phyloP scores from a whole-genome alignment of 2,113 vertebrate genomes.

The Perca fluviatilis region DNA sequence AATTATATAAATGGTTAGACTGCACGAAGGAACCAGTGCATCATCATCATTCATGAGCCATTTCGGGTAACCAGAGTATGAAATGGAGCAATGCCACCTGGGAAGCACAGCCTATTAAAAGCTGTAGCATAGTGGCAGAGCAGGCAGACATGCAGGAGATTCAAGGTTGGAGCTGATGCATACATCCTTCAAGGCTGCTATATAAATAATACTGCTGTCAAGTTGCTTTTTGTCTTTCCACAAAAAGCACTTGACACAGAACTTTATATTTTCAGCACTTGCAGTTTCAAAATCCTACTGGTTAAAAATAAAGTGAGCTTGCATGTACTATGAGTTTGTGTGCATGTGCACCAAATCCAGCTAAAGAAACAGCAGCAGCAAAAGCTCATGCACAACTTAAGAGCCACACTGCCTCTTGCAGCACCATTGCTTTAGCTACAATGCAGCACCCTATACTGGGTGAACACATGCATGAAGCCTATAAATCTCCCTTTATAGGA shows the following conservation, averaged over 20 bases:
- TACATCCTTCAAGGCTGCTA: constrained; percentile 48
- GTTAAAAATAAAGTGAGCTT: neutral
- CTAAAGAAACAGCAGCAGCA: constrained; percentile 4
- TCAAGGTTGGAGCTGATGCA: constrained; percentile 64
- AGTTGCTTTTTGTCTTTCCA: constrained; percentile 11
- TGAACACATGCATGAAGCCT: constrained; percentile 11
- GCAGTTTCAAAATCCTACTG: neutral
- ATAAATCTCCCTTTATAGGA: constrained; percentile 42
- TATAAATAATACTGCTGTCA: constrained; percentile 35
- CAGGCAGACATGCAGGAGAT: constrained; percentile 36
- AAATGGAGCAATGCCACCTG: constrained; percentile 61
- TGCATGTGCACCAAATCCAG: neutral
- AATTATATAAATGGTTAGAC: neutral
- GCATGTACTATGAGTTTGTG: neutral
- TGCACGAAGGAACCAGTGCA: constrained; percentile 1
- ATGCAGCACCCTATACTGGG: neutral
- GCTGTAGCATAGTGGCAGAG: constrained; percentile 46
- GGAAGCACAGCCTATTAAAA: constrained; percentile 60
- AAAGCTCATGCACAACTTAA: neutral
- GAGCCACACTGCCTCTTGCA: neutral
- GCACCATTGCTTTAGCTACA: neutral
- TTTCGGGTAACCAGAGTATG: constrained; percentile 48
- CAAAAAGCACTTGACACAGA: constrained; percentile 20
- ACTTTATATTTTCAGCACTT: neutral
- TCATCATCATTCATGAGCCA: constrained; percentile 25